phyloP scores from a whole-genome alignment of 2,888 invertebrate genomes.

The Drepanosiphum platanoidis region DNA sequence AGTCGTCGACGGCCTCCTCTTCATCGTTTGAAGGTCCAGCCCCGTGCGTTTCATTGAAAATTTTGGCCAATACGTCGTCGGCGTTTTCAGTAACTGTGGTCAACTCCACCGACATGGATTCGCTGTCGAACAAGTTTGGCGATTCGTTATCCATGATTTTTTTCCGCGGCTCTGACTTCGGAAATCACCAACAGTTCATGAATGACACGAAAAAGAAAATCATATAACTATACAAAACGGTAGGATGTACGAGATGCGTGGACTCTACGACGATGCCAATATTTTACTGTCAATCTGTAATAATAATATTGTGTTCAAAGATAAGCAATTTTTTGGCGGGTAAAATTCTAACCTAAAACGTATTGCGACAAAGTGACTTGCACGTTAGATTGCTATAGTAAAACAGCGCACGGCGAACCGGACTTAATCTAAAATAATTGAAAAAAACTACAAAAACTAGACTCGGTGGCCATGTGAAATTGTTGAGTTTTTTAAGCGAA shows the following conservation, averaged over 20 bases:
- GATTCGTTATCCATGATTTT: constrained; percentile 41
- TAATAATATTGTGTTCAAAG: background rate
- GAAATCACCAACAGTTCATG: no score
- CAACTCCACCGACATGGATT: constrained; percentile 10
- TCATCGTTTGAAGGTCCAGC: constrained; percentile 53
- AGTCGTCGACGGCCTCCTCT: constrained; percentile 31
- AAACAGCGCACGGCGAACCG: background rate
- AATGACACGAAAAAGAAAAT: no score
- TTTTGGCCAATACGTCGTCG: background rate
- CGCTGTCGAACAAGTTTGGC: constrained; percentile 46
- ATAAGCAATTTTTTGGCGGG: background rate
- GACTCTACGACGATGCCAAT: background rate
- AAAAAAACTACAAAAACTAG: no score
- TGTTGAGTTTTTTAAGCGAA: no score
- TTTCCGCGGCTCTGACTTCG: background rate
- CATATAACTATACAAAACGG: no score
- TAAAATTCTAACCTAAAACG: background rate
- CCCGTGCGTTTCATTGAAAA: constrained; percentile 47
- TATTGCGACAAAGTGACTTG: background rate
- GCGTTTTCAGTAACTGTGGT: background rate
- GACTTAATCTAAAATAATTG: background rate
- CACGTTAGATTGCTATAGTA: background rate
- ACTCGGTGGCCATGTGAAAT: no score
- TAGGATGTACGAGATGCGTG: no score
- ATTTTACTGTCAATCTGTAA: background rate